These are phyloP conservation scores for Arizona elegans DNA, from an alignment of 2,113 vertebrate species.

Conservation along the genomic window DNA sequence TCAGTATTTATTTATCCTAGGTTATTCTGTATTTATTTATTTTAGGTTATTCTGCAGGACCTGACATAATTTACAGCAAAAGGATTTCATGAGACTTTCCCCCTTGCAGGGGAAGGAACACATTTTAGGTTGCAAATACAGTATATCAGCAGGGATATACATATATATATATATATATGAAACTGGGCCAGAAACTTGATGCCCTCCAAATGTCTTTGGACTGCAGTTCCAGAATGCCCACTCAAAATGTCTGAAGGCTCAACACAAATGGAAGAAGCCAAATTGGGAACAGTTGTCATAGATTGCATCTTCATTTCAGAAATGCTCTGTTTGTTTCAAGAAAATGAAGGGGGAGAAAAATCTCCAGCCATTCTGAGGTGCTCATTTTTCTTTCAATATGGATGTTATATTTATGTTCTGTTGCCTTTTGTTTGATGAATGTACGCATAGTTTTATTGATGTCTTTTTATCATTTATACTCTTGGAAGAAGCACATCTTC, in stretches of 20 bases:
- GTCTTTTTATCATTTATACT: conserved; percentile 39
- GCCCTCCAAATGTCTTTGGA: neutral
- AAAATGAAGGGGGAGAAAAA: neutral
- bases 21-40: neutral
- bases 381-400: conserved; percentile 9
- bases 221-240: neutral
- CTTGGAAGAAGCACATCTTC: conserved; percentile 40
- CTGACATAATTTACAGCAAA: neutral
- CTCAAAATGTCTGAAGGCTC: neutral
- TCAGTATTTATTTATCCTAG: neutral
- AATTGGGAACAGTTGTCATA: neutral
- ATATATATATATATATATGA: neutral
- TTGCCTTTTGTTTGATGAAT: conserved; percentile 35
- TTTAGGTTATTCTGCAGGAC: neutral
- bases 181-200: neutral
- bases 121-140: neutral
- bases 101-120: neutral
- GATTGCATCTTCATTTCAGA: neutral
- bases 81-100: neutral
- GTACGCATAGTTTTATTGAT: conserved; percentile 51
- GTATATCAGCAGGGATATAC: neutral
- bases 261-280: neutral
- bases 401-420: conserved; percentile 29
- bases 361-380: conserved; percentile 6
- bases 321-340: neutral